These are phyloP conservation scores for Sipha flava DNA, from an alignment of 1,140 invertebrate species.

Conservation along the genomic window DNA sequence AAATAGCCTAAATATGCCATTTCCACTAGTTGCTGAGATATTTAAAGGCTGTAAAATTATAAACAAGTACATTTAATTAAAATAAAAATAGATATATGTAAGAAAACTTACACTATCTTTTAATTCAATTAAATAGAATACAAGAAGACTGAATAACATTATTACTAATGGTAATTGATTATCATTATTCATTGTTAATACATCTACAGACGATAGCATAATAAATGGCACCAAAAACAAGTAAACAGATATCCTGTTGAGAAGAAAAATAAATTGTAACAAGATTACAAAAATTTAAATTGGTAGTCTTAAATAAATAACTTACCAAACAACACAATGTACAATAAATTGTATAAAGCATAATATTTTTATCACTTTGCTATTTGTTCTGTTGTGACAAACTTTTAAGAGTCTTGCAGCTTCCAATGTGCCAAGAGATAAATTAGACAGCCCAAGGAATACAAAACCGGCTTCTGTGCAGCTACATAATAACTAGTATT, in stretches of 20 bases:
- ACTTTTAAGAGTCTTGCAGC: constrained; percentile 13
- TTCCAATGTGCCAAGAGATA: constrained; percentile 21
- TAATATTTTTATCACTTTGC: background rate
- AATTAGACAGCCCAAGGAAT: constrained; percentile 17
- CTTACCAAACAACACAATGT: constrained; percentile 14
- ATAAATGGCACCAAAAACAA: constrained; percentile 14
- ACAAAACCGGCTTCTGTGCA: constrained; percentile 28
- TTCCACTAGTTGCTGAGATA: constrained; percentile 6
- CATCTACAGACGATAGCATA: background rate
- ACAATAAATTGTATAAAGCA: constrained; percentile 9
- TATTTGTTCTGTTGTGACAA: constrained; percentile 8
- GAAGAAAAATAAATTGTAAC: background rate
- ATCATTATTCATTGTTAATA: background rate
- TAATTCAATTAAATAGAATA: constrained; percentile 21
- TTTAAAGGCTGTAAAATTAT: constrained; percentile 24
- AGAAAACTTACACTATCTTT: constrained; percentile 10
- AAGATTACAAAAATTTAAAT: no score
- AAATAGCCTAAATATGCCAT: constrained; percentile 16
- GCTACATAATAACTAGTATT: constrained; percentile 1
- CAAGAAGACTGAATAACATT: constrained; percentile 4
- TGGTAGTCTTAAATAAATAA: no score
- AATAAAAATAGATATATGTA: background rate
- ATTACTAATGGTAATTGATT: background rate
- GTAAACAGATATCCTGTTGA: constrained; percentile 12
- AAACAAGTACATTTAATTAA: background rate